Base-by-base conservation (phyloP, 2,888 invertebrate species). In the Brachylomia viminalis region DNA sequence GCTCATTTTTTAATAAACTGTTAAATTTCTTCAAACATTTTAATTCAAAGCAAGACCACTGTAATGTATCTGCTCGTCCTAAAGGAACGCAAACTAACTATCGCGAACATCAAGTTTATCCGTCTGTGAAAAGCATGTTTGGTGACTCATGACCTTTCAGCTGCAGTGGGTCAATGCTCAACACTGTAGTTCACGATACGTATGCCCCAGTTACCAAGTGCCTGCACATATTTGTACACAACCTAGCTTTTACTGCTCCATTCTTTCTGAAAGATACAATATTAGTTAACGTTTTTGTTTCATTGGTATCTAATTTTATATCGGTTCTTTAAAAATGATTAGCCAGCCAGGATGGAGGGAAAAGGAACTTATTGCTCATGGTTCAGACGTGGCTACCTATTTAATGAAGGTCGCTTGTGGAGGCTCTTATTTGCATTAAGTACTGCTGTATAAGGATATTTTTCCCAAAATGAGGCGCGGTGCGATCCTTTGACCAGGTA, bases 111-210 rank as follows among this genome's bases (percentile, higher is more conserved):
- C 6, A 47, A 82, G 58, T 58, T 45, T 52, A 47, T 70, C 56
- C 13, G 30, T 77, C 52, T 76, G 77, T 69, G 62, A 73, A 68
- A 66, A 54, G 71, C 78, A 54, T 68, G 77, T 79, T 82, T 75
- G 47, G 66, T 87, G 81, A 84, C 82, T 70, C 75, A 66, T 88
- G 87, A 88, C 88, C 88, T 88, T 88, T 88, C 67, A 72, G 75
- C 70, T 82, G 83, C 75, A 81, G 69, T 82, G 72, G 87, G 89
- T 87, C 86, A 88, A 75, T 77, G 86, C 65, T 80, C 77, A 84
- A 66, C 76, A 70, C 75, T 71, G 77, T 54, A 84, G 79, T 84
- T 78, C 80, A 80, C 68, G 81, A 86, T 85, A 80, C 70, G 79
- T 76, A 83, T 76, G 84, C 77, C 82, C 88, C 77, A 87, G 86